Evolutionary conservation across 2,113 vertebrate genomes (phyloP), one percentile per base, ranked within the genome.

Genomic region (Pseudopipra pipra): DNA sequence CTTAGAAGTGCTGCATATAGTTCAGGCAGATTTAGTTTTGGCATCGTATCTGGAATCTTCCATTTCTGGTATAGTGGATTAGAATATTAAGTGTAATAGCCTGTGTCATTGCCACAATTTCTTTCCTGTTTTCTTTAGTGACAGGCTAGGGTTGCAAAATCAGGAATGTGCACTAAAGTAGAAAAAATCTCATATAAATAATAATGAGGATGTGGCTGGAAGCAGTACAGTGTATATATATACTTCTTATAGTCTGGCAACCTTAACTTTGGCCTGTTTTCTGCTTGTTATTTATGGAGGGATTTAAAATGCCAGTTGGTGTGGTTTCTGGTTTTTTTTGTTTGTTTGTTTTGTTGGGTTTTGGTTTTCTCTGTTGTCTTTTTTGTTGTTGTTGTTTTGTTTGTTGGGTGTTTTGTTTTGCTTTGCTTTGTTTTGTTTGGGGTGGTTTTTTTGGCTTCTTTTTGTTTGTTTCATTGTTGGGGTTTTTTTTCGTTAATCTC

Each of bases 11-110:
- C 54, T 90, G 58, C 58, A 24, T 90, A 33, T 91, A 49, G 31
- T 87, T 90, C 14, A 46, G 54, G n/a, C 21, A 55, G 54, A 65
- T 77, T 80, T 86, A 49, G 19, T 92, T 93, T 92, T 92, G 96
- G 63, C 72, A 25, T 83, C 0, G 0, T 73, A 37, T 49, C 59
- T 86, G 75, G 51, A 76, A 92, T 88, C 63, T 77, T 16, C 55
- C 43, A 8, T 85, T 88, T 80, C 59, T 90, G 43, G 23, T 93
- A 25, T 55, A 83, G 46, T 62, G 39, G 46, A 77, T 88, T 90
- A 76, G 81, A 85, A 66, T 76, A 58, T 37, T 49, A 49, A 66
- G 17, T 76, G 21, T 56, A 63, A 78, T 35, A 49, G 28, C 39
- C 43, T 68, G 5, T 87, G 52, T 80, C 58, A 44, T 47, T 82